Evolutionary conservation across 2,888 invertebrate genomes (phyloP).

Genomic region (Drosophila prolongata): DNA sequence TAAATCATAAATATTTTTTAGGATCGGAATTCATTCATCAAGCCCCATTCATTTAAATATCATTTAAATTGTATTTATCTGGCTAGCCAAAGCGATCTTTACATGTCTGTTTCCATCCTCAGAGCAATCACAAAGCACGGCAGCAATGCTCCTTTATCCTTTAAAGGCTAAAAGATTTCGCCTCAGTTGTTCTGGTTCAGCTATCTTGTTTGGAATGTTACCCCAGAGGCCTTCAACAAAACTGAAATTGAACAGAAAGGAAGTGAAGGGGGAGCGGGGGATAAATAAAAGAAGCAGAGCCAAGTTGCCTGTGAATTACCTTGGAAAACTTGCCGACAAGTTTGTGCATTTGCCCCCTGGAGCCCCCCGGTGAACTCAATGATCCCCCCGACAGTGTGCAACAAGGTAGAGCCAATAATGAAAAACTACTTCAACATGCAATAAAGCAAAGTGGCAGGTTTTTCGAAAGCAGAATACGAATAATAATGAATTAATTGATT

Average conservation of each 20-base stretch:
- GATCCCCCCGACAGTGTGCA: slow-evolving; percentile 43
- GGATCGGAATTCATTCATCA: neutral
- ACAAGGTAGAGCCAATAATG: slow-evolving; percentile 67
- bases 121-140: slow-evolving; percentile 21
- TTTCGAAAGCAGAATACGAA: slow-evolving; percentile 66
- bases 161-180: slow-evolving; percentile 60
- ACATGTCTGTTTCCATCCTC: neutral
- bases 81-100: slow-evolving; percentile 2
- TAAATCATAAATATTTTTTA: no score
- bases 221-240: slow-evolving; percentile 58
- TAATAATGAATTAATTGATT: slow-evolving; percentile 77
- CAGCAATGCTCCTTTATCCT: slow-evolving; percentile 22
- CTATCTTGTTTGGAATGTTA: slow-evolving; percentile 66
- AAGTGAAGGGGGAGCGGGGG: neutral
- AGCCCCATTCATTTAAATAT: neutral
- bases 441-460: slow-evolving; percentile 75
- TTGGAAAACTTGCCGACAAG: slow-evolving; percentile 65
- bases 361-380: slow-evolving; percentile 22
- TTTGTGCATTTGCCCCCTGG: slow-evolving; percentile 55
- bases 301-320: slow-evolving; percentile 54
- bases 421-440: slow-evolving; percentile 73
- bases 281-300: slow-evolving; percentile 25
- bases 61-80: neutral
- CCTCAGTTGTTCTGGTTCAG: slow-evolving; percentile 54
- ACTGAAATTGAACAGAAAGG: slow-evolving; percentile 38